Evolutionary conservation across 2,797 vertebrate genomes (phyloP), one percentile per base, ranked within the genome.

Genomic region (Podargus strigoides): DNA sequence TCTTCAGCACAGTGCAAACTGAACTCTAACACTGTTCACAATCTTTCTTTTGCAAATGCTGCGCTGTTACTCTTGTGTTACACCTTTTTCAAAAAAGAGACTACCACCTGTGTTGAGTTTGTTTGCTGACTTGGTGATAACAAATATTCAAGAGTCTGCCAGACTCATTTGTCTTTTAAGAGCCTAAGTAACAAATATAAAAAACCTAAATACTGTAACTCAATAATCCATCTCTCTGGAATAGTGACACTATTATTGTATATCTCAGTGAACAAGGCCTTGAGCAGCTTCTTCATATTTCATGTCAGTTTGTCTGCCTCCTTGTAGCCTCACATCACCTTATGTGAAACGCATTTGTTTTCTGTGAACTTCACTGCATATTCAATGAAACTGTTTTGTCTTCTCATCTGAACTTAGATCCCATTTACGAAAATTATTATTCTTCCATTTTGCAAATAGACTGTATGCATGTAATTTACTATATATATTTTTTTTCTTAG

Each of bases 391-490:
- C 22, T 23, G 26, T 15, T 26, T 6, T 24, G 12, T 20, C n/a
- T 55, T 53, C 27, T 14, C 56, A 47, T 27, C 30, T 49, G 28
- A 59, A n/a, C 69, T 67, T 26, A 66, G 30, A 32, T 27, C 44
- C 46, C 3, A 3, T 26, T 46, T 9, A 64, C 34, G 22, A 13
- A 44, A 52, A 24, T 69, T 41, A n/a, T 70, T 77, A 18, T 32
- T 39, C 12, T 72, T 84, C 36, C 14, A 13, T 52, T 77, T 74
- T 74, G 24, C 47, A 66, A 32, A 42, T 1, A 39, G 30, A 32
- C 30, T 0, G 0, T 10, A 16, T 7, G 7, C 9, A 2, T 26
- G 3, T 26, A 41, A 34, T 58, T 68, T 37, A 56, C 16, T 27
- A 32, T 19, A 21, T 44, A 10, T 10, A 46, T 72, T 73, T 64